A percentile compares a stretch with the other conserved stretches of the same genome.
Evolutionary conservation across 2,888 invertebrate species (phyloP).

Genomic region (Caprella mutica): DNA sequence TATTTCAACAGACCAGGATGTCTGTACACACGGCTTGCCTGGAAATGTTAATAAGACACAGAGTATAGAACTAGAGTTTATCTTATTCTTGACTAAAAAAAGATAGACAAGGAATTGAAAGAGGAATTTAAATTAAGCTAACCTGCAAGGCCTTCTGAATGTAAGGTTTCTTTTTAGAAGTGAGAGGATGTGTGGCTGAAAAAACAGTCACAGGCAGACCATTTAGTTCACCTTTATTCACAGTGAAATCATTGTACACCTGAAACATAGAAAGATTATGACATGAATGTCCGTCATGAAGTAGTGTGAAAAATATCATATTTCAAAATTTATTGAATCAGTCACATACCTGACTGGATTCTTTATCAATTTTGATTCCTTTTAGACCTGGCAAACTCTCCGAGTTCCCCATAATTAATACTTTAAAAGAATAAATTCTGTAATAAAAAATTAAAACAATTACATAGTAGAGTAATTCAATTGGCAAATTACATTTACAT

Average conservation of each 20-base stretch:
- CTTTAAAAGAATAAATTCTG: too few relatives aligned
- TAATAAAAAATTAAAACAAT: too few relatives aligned
- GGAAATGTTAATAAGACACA: background rate
- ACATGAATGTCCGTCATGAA: too few relatives aligned
- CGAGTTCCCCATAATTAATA: too few relatives aligned
- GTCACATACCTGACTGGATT: too few relatives aligned
- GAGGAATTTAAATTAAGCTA: background rate
- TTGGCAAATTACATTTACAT: too few relatives aligned
- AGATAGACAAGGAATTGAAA: background rate
- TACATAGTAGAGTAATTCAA: too few relatives aligned
- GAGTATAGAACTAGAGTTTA: background rate
- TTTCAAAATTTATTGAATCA: too few relatives aligned
- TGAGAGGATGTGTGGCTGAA: constrained; percentile 23
- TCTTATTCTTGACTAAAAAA: background rate
- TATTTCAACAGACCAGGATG: constrained; percentile 25
- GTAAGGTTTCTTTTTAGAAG: constrained; percentile 25
- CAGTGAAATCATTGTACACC: constrained; percentile 30
- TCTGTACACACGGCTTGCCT: constrained; percentile 29
- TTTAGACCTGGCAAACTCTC: too few relatives aligned
- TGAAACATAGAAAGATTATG: background rate
- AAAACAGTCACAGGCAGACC: constrained; percentile 24
- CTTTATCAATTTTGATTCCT: too few relatives aligned
- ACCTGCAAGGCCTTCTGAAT: constrained; percentile 30
- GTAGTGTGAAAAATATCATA: too few relatives aligned
- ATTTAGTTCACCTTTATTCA: constrained; percentile 20